Conservation (phyloP, 1,140 invertebrate species). For the Drosophila oshimai region DNA sequence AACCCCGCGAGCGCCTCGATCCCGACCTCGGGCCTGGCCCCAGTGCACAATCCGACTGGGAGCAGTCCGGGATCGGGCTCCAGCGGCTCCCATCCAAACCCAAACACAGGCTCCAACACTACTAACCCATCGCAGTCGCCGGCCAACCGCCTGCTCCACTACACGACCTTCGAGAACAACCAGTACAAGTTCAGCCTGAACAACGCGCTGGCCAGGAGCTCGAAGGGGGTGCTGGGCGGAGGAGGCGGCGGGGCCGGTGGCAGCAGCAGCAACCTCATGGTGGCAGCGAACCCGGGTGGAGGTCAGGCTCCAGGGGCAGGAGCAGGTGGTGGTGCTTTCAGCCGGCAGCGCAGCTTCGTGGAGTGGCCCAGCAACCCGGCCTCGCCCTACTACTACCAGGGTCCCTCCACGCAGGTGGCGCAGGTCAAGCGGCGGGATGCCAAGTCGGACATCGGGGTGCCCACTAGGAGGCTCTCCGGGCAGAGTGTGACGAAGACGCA, state of each 20-base stretch:
- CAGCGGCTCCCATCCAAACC: conserved; percentile 11
- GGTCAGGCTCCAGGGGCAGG: too few species aligned
- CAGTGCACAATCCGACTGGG: conserved; percentile 60
- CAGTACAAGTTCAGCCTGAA: conserved; percentile 82
- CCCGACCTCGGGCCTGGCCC: conserved; percentile 55
- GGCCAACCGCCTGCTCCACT: conserved; percentile 76
- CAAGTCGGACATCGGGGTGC: conserved; percentile 82
- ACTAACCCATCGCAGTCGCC: conserved; percentile 47
- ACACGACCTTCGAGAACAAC: conserved; percentile 82
- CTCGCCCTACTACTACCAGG: conserved; percentile 76
- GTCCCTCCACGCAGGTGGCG: conserved; percentile 50
- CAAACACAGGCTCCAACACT: conserved; percentile 51
- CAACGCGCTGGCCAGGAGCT: conserved; percentile 60
- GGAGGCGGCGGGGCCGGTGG: too few species aligned
- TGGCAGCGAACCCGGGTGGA: too few species aligned
- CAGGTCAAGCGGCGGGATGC: conserved; percentile 72
- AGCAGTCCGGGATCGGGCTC: conserved; percentile 2
- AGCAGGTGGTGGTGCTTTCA: conserved; percentile 58
- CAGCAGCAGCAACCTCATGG: conserved; percentile 63
- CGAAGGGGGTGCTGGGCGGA: conserved; percentile 16
- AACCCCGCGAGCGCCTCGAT: conserved; percentile 52
- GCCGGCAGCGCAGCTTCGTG: conserved; percentile 71
- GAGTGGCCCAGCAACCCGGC: conserved; percentile 80
- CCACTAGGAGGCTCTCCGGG: conserved; percentile 71
- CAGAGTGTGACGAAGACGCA: conserved; percentile 77